phyloP scores from a whole-genome alignment of 2,797 vertebrate species.

The Anisognathus igniventris region DNA sequence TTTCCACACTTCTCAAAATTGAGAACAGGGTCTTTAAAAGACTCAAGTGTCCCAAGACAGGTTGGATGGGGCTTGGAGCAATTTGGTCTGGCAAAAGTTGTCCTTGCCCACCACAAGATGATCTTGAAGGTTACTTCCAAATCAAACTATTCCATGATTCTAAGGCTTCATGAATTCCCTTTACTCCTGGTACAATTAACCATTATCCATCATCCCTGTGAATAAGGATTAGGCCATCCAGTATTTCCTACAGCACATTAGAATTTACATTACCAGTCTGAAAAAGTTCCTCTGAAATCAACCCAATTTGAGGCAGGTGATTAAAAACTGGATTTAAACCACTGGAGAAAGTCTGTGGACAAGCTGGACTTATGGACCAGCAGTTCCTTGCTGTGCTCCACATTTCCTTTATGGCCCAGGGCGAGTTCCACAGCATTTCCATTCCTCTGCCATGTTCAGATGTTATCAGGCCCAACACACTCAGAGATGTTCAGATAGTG shows the following conservation, averaged over 20 bases:
- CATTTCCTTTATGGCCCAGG: not conserved
- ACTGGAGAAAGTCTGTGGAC: not conserved
- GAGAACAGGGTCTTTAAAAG: not conserved
- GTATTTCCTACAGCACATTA: not conserved
- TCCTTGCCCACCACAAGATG: not conserved
- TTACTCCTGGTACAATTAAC: not conserved
- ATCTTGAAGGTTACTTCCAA: not conserved
- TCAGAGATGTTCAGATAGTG: not conserved
- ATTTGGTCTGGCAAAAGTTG: rapidly evolving
- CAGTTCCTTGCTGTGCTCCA: not conserved
- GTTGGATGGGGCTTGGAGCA: not conserved
- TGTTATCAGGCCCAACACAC: not conserved
- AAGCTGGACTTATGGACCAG: not conserved
- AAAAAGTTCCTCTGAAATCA: not conserved
- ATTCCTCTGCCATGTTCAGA: not conserved
- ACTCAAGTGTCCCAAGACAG: not conserved
- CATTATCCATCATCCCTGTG: too few relatives aligned
- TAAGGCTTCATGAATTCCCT: not conserved
- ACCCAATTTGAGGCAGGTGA: not conserved
- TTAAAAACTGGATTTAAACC: not conserved
- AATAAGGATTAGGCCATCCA: not conserved
- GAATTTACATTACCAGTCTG: not conserved
- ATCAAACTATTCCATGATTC: not conserved
- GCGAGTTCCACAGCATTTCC: not conserved
- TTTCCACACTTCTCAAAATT: not conserved